phyloP scores from a whole-genome alignment of 2,113 vertebrate species.

The Arenaria interpres region DNA sequence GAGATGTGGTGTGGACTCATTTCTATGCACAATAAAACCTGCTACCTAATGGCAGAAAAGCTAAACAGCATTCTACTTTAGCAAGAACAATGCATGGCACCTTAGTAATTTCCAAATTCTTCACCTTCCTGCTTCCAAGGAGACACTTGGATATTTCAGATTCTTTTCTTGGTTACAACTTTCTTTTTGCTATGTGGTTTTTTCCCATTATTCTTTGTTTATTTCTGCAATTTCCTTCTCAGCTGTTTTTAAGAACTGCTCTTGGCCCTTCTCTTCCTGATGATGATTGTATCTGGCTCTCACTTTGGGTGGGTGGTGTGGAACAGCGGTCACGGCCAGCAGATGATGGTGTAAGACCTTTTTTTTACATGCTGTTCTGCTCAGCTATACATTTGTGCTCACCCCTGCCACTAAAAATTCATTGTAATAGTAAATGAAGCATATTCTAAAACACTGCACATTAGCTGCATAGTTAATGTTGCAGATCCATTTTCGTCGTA shows the following conservation, averaged over 20 bases:
- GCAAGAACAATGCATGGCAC: background rate
- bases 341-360: background rate
- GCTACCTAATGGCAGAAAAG: background rate
- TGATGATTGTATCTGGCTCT: background rate
- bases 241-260: background rate
- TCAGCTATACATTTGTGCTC: background rate
- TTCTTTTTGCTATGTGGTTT: background rate
- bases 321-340: background rate
- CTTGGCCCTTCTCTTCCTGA: background rate
- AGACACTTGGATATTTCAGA: background rate
- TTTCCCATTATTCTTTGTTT: background rate
- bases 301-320: background rate
- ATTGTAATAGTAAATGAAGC: background rate
- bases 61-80: background rate
- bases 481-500: background rate
- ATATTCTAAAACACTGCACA: background rate
- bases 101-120: background rate
- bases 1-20: background rate
- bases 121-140: background rate
- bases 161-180: background rate
- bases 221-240: background rate
- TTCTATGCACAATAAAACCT: background rate
- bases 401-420: background rate
- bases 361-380: background rate
- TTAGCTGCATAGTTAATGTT: slow-evolving; percentile 6